Evolutionary conservation across 2,888 invertebrate species (phyloP).

Genomic region (Coremacera marginata): DNA sequence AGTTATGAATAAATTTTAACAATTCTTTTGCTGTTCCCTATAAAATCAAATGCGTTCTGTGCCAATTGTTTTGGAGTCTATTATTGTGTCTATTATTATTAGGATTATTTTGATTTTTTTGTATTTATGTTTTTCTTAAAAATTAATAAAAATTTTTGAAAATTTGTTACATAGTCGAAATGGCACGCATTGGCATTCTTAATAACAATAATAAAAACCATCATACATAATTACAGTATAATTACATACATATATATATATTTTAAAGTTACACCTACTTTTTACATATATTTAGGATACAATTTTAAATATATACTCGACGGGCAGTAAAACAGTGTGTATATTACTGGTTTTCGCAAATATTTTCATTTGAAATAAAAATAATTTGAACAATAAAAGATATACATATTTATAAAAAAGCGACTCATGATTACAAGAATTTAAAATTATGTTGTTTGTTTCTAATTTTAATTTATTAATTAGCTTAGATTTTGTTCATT

Average conservation of each 20-base stretch:
- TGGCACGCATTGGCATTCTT: constrained; percentile 35
- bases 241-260: constrained; percentile 10
- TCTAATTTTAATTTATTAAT: neutral
- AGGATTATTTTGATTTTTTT: neutral
- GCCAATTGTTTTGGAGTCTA: constrained; percentile 1
- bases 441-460: neutral
- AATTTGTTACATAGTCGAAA: constrained; percentile 30
- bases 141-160: constrained; percentile 1
- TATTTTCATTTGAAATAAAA: neutral
- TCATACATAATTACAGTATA: neutral
- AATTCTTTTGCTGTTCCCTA: neutral
- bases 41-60: neutral
- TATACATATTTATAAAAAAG: neutral
- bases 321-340: neutral
- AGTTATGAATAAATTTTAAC: neutral
- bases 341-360: constrained; percentile 9
- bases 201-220: neutral
- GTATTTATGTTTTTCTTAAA: neutral
- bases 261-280: neutral
- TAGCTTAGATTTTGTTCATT: neutral
- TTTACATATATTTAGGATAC: neutral
- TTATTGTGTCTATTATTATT: neutral
- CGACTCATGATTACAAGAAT: neutral
- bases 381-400: neutral
- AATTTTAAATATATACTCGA: neutral